Conservation (phyloP, 2,113 vertebrate species). For the Nothocercus julius region DNA sequence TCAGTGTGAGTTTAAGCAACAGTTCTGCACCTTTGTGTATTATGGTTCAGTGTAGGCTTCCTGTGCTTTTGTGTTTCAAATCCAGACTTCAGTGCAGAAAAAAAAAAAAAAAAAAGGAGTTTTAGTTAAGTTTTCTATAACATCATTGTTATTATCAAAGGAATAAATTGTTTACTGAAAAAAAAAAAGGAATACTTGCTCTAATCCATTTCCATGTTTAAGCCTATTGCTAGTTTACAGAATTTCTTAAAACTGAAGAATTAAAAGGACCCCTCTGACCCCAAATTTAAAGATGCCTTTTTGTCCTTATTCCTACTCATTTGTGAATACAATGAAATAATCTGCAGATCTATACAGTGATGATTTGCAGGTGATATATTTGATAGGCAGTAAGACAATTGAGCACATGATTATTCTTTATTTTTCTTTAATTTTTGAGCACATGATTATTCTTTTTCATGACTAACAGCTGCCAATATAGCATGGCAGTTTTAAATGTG, state of each 20-base stretch:
- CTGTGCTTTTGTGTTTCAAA: background rate
- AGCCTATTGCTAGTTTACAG: background rate
- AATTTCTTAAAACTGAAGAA: background rate
- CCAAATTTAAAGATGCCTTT: background rate
- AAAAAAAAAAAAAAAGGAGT: background rate
- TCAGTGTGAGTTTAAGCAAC: background rate
- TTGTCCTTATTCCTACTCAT: background rate
- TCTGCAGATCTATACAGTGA: background rate
- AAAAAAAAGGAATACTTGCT: background rate
- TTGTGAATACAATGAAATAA: background rate
- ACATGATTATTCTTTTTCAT: background rate
- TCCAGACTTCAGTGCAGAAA: background rate
- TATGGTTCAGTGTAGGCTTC: background rate
- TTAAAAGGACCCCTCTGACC: background rate
- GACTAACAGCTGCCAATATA: background rate
- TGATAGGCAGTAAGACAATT: background rate
- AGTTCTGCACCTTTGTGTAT: background rate
- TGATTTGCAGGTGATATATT: background rate
- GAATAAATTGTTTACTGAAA: background rate
- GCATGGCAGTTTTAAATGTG: background rate
- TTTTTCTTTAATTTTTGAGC: background rate
- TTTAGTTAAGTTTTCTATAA: background rate
- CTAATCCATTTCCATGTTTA: background rate
- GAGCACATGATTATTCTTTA: background rate
- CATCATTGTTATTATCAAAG: background rate